A percentile compares a stretch with the other conserved stretches of the same genome.
phyloP scores from a whole-genome alignment of 2,797 vertebrate species.

The Rhodeus uyekii region DNA sequence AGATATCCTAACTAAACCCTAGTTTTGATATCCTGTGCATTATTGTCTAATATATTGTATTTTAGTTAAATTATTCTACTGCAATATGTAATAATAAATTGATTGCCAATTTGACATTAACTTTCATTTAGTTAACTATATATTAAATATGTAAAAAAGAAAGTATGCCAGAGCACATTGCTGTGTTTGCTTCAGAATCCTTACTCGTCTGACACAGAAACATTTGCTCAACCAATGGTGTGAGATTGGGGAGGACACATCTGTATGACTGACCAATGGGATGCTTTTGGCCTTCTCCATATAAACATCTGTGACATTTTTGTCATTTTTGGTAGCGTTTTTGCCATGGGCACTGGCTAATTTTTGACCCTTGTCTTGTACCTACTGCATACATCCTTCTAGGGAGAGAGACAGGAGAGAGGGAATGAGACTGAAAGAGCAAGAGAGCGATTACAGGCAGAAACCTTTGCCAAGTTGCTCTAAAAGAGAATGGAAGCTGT shows the following conservation, averaged over 20 bases:
- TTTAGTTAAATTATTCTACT: neutral
- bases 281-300: neutral
- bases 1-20: neutral
- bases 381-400: constrained; percentile 28
- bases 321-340: neutral
- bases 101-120: neutral
- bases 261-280: neutral
- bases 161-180: neutral
- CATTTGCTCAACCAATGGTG: neutral
- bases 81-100: neutral
- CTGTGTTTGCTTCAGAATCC: neutral
- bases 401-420: neutral
- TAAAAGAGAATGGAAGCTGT: constrained; percentile 4
- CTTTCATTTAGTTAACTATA: neutral
- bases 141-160: neutral
- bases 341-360: neutral
- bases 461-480: constrained; percentile 30
- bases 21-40: neutral
- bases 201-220: neutral
- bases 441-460: constrained; percentile 12
- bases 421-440: constrained; percentile 13
- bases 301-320: neutral
- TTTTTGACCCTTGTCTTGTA: constrained; percentile 3
- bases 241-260: neutral
- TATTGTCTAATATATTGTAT: neutral